These are phyloP conservation scores for Numida meleagris DNA, from an alignment of 2,113 vertebrate species.

Conservation along the genomic window DNA sequence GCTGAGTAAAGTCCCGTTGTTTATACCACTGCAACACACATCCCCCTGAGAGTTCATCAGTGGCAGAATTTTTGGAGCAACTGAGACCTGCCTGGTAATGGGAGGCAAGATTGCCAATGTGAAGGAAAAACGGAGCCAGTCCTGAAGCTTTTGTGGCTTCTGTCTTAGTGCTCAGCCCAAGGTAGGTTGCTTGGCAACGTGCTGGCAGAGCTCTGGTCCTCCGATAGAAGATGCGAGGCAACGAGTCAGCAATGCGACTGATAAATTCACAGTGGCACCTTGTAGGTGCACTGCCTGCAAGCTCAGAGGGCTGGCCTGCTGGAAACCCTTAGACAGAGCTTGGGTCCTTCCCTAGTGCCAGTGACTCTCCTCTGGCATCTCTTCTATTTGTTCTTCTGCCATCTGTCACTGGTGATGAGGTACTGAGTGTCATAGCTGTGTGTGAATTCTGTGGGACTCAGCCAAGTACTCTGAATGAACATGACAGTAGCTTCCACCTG, in stretches of 20 bases:
- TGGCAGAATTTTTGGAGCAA: not conserved
- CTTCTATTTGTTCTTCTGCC: not conserved
- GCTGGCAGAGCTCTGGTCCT: slow-evolving; percentile 26
- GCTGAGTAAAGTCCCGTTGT: not conserved
- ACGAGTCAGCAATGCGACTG: not conserved
- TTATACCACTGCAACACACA: not conserved
- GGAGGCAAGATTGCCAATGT: not conserved
- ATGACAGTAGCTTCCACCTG: not conserved
- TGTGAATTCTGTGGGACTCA: not conserved
- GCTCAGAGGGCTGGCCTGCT: not conserved
- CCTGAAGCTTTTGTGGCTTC: not conserved
- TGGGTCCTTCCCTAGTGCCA: not conserved
- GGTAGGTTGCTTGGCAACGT: slow-evolving; percentile 53
- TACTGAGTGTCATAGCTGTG: not conserved
- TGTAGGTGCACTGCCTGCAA: not conserved
- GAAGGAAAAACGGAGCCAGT: not conserved
- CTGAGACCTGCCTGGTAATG: not conserved
- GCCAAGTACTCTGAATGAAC: not conserved
- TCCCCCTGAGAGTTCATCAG: not conserved
- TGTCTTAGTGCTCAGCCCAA: not conserved
- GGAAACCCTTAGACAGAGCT: not conserved
- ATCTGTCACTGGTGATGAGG: not conserved
- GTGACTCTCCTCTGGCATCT: not conserved
- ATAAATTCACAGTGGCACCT: slow-evolving; percentile 37
- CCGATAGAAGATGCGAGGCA: not conserved